Evolutionary conservation across 2,113 vertebrate species (phyloP).

Genomic region (Tretioscincus oriximinensis): DNA sequence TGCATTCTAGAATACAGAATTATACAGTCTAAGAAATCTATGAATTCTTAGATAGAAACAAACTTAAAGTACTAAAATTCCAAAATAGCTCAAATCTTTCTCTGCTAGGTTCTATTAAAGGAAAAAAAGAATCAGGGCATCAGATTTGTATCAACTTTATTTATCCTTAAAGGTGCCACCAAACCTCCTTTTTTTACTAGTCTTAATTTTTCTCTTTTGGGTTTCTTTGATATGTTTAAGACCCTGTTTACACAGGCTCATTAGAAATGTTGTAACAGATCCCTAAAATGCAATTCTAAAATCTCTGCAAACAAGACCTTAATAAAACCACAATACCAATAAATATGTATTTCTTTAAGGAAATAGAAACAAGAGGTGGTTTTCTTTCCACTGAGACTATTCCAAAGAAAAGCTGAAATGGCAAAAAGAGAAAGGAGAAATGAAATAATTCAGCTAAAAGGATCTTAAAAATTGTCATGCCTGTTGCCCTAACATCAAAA

Average conservation of each 20-base stretch:
- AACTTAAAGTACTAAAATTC: neutral
- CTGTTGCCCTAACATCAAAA: neutral
- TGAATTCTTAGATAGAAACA: neutral
- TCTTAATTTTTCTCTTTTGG: neutral
- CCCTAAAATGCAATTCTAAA: no score
- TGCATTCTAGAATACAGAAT: neutral
- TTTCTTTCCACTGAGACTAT: neutral
- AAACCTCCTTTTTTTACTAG: neutral
- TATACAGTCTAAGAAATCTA: neutral
- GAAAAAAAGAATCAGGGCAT: neutral
- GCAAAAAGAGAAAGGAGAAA: no score
- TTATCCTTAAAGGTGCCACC: neutral
- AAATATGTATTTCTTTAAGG: neutral
- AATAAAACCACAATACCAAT: neutral
- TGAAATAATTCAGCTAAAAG: no score
- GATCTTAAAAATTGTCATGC: neutral
- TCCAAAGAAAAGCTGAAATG: neutral
- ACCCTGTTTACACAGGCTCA: no score
- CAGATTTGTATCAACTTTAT: neutral
- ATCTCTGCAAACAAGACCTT: no score
- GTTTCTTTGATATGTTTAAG: neutral
- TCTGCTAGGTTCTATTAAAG: neutral
- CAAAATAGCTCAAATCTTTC: neutral
- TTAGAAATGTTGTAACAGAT: no score
- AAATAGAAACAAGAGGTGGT: neutral